Percentiles rank a stretch among this genome's conserved stretches.
Evolutionary conservation across 1,140 invertebrate genomes (phyloP).

Genomic region (Artemia franciscana): DNA sequence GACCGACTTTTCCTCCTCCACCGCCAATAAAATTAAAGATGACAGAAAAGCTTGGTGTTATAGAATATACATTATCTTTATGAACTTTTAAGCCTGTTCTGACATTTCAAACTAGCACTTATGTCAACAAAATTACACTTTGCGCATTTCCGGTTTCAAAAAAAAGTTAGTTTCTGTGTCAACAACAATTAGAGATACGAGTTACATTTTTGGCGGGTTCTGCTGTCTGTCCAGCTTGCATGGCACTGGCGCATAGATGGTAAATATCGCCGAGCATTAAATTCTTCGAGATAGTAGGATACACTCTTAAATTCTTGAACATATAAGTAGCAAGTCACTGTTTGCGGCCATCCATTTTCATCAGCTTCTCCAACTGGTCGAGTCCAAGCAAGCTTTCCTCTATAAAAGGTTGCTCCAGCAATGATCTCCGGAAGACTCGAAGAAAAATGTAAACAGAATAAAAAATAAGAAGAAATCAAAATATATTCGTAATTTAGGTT

Average conservation of each 20-base stretch:
- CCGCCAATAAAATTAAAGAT: slow-evolving; percentile 12
- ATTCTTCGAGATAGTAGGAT: background rate
- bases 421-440: background rate
- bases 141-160: slow-evolving; percentile 22
- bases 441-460: too few relatives aligned
- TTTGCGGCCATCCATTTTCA: background rate
- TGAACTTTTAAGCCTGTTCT: background rate
- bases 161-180: slow-evolving; percentile 8
- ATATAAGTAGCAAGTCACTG: background rate
- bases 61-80: background rate
- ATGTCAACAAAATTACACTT: slow-evolving; percentile 15
- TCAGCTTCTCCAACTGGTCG: background rate
- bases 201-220: slow-evolving; percentile 4
- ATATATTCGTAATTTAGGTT: too few relatives aligned
- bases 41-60: slow-evolving; percentile 12
- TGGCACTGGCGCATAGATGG: slow-evolving; percentile 1
- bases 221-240: background rate
- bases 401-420: background rate
- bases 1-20: slow-evolving; percentile 11
- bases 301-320: background rate
- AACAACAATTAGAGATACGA: slow-evolving; percentile 8
- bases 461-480: too few relatives aligned
- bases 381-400: slow-evolving; percentile 3
- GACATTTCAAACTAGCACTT: background rate
- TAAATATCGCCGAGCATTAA: slow-evolving; percentile 8